phyloP scores from a whole-genome alignment of 2,888 invertebrate genomes.

The Lasioglossum oenotherae region DNA sequence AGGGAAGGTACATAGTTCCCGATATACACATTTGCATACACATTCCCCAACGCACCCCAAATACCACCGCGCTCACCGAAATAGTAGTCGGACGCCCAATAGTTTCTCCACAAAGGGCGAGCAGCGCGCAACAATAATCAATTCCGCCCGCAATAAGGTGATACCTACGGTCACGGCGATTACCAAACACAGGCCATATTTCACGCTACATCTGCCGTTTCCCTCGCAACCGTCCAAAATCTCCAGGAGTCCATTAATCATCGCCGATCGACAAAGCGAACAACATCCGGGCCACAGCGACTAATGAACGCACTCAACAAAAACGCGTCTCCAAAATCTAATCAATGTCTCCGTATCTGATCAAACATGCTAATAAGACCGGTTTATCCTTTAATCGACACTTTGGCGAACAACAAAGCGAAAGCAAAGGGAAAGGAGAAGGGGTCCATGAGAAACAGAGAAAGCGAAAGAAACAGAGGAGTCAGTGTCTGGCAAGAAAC shows the following conservation, averaged over 20 bases:
- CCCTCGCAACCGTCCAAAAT: background rate
- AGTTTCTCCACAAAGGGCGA: background rate
- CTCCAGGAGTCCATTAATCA: slow-evolving; percentile 38
- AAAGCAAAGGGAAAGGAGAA: background rate
- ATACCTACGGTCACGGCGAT: background rate
- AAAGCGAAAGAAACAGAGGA: background rate
- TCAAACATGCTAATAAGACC: slow-evolving; percentile 56
- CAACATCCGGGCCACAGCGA: slow-evolving; percentile 7
- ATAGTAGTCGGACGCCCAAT: background rate
- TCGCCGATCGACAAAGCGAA: slow-evolving; percentile 27
- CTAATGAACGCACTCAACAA: slow-evolving; percentile 10
- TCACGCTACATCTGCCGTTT: background rate
- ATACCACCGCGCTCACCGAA: background rate
- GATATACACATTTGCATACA: background rate
- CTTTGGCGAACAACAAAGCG: slow-evolving; percentile 20
- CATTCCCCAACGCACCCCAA: background rate
- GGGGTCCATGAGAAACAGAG: background rate
- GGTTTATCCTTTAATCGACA: slow-evolving; percentile 40
- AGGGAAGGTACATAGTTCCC: background rate
- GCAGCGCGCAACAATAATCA: background rate
- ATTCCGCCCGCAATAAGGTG: background rate
- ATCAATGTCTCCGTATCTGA: slow-evolving; percentile 59
- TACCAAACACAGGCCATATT: background rate
- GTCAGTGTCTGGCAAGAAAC: slow-evolving; percentile 30
- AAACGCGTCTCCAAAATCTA: slow-evolving; percentile 22